Percentiles rank a stretch among this genome's conserved stretches.
Conservation (phyloP, 2,888 invertebrate species). For the Ptilodon capucinus region DNA sequence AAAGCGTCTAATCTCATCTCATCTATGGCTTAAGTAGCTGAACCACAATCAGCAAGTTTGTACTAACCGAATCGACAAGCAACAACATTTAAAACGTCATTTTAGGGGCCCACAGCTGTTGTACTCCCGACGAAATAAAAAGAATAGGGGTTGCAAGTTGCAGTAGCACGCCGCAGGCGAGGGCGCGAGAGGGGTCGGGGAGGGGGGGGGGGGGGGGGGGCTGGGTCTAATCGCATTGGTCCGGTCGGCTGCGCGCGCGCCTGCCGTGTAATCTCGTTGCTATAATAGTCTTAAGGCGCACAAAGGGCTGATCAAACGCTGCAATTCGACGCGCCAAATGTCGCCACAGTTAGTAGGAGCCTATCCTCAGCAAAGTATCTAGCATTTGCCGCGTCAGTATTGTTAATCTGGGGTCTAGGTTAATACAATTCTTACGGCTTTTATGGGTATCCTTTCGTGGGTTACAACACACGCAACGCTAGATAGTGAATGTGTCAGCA, state of each 20-base stretch:
- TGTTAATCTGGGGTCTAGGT: no score
- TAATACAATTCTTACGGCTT: no score
- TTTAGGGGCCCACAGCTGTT: constrained; percentile 36
- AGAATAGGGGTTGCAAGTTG: constrained; percentile 45
- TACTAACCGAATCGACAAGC: no score
- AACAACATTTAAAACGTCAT: constrained; percentile 6
- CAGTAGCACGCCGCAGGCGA: constrained; percentile 22
- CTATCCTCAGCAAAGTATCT: background rate
- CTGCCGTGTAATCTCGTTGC: constrained; percentile 71
- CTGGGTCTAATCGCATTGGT: constrained; percentile 65
- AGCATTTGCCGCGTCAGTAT: background rate
- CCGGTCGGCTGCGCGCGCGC: constrained; percentile 69
- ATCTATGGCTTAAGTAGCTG: no score
- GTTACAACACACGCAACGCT: no score
- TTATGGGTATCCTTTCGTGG: no score
- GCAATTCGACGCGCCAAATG: constrained; percentile 77
- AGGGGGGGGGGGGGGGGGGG: constrained; percentile 23
- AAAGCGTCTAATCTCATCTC: no score
- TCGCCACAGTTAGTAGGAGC: constrained; percentile 44
- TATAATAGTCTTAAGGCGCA: constrained; percentile 75
- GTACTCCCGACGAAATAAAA: constrained; percentile 43
- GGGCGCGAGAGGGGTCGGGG: constrained; percentile 19
- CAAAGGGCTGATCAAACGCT: constrained; percentile 76
- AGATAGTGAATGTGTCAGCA: no score
- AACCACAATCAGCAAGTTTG: no score